Evolutionary conservation across 1,140 invertebrate species (phyloP).

Genomic region (Magallana gigas): DNA sequence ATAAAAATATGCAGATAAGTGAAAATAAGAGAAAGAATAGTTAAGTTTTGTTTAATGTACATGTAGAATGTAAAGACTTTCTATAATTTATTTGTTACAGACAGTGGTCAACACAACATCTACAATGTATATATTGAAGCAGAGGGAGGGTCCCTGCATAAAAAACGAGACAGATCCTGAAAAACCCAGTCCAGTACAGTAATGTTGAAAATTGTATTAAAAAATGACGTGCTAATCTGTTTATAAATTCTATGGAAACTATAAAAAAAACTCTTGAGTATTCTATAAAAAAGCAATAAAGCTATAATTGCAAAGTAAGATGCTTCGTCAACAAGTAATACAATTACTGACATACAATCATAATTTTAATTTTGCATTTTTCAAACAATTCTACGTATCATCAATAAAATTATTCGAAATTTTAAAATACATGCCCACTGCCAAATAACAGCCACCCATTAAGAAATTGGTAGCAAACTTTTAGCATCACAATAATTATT

Average conservation of each 20-base stretch:
- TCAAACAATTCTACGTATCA: no score
- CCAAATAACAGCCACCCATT: no score
- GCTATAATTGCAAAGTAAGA: not conserved
- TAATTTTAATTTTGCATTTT: no score
- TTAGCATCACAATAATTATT: no score
- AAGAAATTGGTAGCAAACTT: no score
- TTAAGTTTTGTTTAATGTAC: not conserved
- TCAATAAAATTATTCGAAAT: no score
- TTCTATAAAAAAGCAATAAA: slow-evolving; percentile 5
- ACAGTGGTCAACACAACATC: slow-evolving; percentile 1
- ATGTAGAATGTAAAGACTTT: no score
- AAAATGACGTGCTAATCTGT: not conserved
- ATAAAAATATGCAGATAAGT: slow-evolving; percentile 28
- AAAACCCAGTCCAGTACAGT: not conserved
- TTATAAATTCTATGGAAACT: not conserved
- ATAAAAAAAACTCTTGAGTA: slow-evolving; percentile 31
- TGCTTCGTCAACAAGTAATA: no score
- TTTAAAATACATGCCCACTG: no score
- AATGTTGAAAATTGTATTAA: not conserved
- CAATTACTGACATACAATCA: no score
- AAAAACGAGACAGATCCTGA: not conserved
- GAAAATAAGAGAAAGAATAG: not conserved
- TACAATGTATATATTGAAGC: not conserved
- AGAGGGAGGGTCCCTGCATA: not conserved
- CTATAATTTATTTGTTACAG: not conserved